Evolutionary conservation across 1,140 invertebrate genomes (phyloP).

Genomic region (Danaus melanippus): DNA sequence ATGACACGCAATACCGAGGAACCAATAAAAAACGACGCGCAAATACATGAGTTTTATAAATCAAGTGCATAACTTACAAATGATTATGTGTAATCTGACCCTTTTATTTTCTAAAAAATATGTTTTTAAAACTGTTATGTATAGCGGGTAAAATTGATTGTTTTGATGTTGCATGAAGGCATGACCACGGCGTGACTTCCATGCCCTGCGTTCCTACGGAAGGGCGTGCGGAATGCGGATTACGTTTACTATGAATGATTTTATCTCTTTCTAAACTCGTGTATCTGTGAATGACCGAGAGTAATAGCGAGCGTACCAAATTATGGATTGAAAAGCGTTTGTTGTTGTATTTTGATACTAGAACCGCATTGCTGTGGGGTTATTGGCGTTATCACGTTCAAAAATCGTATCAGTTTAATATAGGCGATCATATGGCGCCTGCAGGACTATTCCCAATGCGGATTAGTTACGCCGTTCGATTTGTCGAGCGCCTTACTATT

Average conservation of each 20-base stretch:
- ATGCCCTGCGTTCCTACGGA: constrained; percentile 70
- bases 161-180: constrained; percentile 60
- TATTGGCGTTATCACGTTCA: constrained; percentile 49
- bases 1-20: constrained; percentile 69
- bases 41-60: constrained; percentile 65
- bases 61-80: constrained; percentile 57
- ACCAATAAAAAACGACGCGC: constrained; percentile 69
- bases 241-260: constrained; percentile 73
- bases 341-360: constrained; percentile 68
- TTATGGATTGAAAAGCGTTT: constrained; percentile 68
- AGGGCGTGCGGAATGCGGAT: constrained; percentile 69
- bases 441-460: constrained; percentile 38
- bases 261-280: constrained; percentile 71
- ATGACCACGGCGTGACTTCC: constrained; percentile 69
- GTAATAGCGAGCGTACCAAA: constrained; percentile 67
- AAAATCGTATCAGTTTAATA: constrained; percentile 38
- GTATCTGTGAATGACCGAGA: constrained; percentile 70
- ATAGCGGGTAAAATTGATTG: constrained; percentile 48
- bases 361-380: constrained; percentile 47
- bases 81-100: constrained; percentile 44
- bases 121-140: constrained; percentile 35
- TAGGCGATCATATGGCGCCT: constrained; percentile 52
- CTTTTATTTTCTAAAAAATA: constrained; percentile 30
- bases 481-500: constrained; percentile 54
- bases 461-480: constrained; percentile 54